Conservation (phyloP, 2,797 vertebrate species). For the Clarias fuscus region DNA sequence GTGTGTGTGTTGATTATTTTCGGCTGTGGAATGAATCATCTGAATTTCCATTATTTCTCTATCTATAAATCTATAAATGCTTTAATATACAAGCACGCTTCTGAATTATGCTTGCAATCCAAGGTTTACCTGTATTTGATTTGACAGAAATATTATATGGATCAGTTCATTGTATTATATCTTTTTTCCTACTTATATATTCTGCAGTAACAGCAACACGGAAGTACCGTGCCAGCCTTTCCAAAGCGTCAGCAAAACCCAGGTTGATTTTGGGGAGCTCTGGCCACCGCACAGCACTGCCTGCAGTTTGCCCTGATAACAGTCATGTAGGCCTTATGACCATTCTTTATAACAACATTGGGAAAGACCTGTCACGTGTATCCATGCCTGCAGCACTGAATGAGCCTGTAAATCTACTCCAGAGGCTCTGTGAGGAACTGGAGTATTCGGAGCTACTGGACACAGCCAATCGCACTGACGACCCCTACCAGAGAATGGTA, state of each 20-base stretch:
- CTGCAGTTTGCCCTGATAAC: conserved; percentile 78
- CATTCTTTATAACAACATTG: conserved; percentile 90
- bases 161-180: conserved; percentile 1
- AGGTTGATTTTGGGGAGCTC: conserved; percentile 59
- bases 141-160: neutral
- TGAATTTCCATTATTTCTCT: no score
- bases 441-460: conserved; percentile 89
- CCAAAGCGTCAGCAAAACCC: conserved; percentile 58
- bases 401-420: conserved; percentile 80
- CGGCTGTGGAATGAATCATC: no score
- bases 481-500: conserved; percentile 91
- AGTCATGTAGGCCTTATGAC: conserved; percentile 88
- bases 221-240: conserved; percentile 73
- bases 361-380: conserved; percentile 88
- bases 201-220: conserved; percentile 67
- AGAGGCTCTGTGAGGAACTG: conserved; percentile 89
- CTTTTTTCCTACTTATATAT: neutral
- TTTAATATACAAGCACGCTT: no score
- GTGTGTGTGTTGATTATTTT: no score
- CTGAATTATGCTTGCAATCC: no score
- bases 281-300: conserved; percentile 74
- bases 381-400: conserved; percentile 89
- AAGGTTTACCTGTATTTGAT: neutral
- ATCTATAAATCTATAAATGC: no score
- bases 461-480: conserved; percentile 73